phyloP scores from a whole-genome alignment of 1,140 invertebrate species.

The Zaprionus inermis region DNA sequence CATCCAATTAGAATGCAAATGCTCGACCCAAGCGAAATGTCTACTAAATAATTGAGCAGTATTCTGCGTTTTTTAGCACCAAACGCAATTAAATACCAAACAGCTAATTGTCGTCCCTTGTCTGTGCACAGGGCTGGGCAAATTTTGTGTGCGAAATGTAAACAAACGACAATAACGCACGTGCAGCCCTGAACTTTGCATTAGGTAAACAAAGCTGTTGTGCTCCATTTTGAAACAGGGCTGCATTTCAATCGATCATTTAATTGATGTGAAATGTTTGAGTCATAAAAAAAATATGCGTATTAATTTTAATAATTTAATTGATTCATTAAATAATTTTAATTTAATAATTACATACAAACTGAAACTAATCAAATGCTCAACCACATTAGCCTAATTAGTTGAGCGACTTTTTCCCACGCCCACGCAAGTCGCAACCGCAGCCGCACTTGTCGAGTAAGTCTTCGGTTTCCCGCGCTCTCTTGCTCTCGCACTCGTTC shows the following conservation, averaged over 20 bases:
- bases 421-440: conserved; percentile 57
- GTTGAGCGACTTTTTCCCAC: conserved; percentile 67
- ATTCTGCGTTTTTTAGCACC: background rate
- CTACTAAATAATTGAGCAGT: background rate
- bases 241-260: background rate
- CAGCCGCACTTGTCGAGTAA: conserved; percentile 57
- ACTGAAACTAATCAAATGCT: background rate
- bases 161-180: background rate
- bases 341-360: background rate
- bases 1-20: background rate
- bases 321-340: background rate
- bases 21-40: background rate
- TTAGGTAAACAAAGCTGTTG: background rate
- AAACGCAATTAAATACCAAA: background rate
- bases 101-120: no score
- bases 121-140: background rate
- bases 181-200: background rate
- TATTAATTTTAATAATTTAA: background rate
- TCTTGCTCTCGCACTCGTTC: background rate
- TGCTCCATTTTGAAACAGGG: background rate
- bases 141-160: background rate
- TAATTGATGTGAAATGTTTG: no score
- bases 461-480: background rate
- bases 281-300: no score
- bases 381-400: conserved; percentile 55